These are phyloP conservation scores for Tadarida brasiliensis DNA, from an alignment of 2,797 vertebrate species.

Conservation along the genomic window DNA sequence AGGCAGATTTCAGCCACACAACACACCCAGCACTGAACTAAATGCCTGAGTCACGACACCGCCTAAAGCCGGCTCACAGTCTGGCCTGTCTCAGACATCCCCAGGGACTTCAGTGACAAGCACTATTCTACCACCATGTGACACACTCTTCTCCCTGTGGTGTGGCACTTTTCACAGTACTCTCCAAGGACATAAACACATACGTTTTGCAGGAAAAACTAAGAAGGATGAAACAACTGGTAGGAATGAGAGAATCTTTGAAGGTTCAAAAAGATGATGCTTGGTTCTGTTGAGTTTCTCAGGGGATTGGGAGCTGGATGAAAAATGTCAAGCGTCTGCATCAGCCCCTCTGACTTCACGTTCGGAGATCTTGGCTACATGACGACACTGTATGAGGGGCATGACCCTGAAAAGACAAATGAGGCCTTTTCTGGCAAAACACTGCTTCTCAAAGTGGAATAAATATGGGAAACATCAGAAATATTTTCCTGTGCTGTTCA, in stretches of 20 bases:
- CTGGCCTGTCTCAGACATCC: neutral
- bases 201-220: constrained; percentile 56
- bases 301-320: constrained; percentile 2
- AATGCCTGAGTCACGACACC: neutral
- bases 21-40: neutral
- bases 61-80: neutral
- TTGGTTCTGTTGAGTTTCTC: constrained; percentile 47
- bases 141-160: neutral
- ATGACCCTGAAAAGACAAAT: constrained; percentile 24
- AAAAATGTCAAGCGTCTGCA: constrained; percentile 38
- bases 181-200: constrained; percentile 26
- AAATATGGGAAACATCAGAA: neutral
- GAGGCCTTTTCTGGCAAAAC: constrained; percentile 21
- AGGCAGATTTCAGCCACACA: neutral
- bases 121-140: neutral
- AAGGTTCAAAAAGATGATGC: constrained; percentile 57
- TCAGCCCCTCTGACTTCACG: constrained; percentile 28
- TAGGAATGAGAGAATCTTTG: constrained; percentile 38
- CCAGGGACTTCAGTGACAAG: neutral
- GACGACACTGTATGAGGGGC: neutral
- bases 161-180: neutral
- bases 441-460: neutral
- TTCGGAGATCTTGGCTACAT: constrained; percentile 8
- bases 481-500: neutral
- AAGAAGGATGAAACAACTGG: constrained; percentile 46